Evolutionary conservation across 2,113 vertebrate species (phyloP).

Genomic region (Gasterosteus aculeatus): DNA sequence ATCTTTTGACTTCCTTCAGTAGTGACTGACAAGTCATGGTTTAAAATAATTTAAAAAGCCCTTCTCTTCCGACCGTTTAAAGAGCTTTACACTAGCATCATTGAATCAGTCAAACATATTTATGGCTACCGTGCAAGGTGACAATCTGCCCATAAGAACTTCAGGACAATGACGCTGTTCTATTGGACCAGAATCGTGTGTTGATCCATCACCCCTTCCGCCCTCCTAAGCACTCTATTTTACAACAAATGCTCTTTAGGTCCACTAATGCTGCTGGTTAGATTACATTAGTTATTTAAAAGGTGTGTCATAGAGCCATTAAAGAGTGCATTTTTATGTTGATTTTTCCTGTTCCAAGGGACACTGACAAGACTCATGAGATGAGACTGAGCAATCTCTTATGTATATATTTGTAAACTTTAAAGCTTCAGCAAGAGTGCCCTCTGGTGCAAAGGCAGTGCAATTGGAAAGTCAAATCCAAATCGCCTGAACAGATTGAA

Average conservation of each 20-base stretch:
- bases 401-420: neutral
- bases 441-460: constrained; percentile 62
- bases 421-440: constrained; percentile 48
- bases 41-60: neutral
- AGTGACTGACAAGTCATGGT: neutral
- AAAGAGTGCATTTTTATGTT: too few species aligned
- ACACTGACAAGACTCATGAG: neutral
- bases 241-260: neutral
- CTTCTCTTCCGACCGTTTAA: neutral
- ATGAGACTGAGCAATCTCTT: neutral
- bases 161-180: neutral
- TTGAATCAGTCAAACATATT: neutral
- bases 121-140: neutral
- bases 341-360: neutral
- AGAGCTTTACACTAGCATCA: neutral
- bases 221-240: neutral
- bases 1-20: neutral
- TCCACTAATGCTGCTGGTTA: neutral
- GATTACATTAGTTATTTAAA: neutral
- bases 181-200: neutral
- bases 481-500: neutral
- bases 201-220: neutral
- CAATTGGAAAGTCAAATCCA: constrained; percentile 9
- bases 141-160: neutral
- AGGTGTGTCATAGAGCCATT: neutral